These are phyloP conservation scores for Noturus placidus DNA, from an alignment of 2,113 vertebrate genomes.

Conservation along the genomic window DNA sequence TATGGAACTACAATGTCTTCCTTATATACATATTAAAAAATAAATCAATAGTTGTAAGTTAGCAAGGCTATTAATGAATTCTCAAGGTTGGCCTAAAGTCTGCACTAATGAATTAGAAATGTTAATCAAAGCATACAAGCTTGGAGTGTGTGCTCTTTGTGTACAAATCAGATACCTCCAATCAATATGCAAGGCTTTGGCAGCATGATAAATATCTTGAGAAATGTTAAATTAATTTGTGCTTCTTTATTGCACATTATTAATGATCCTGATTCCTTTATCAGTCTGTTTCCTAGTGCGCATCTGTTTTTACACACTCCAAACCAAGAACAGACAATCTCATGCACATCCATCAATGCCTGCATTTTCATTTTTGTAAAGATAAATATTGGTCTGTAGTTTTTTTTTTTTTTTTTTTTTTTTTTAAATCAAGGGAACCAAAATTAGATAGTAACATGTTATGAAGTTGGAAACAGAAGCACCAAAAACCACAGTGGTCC, in stretches of 20 bases:
- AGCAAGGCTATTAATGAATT: conserved; percentile 61
- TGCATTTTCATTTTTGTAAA: conserved; percentile 44
- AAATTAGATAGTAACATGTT: neutral
- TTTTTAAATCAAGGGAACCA: neutral
- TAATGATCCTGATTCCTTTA: neutral
- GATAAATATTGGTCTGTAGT: neutral
- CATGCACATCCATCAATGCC: conserved; percentile 54
- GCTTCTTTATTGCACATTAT: conserved; percentile 34
- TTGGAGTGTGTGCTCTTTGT: neutral
- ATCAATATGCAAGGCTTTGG: conserved; percentile 52
- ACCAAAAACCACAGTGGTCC: too few relatives aligned
- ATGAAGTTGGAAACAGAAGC: too few relatives aligned
- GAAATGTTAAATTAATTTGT: conserved; percentile 18
- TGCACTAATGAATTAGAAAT: conserved; percentile 65
- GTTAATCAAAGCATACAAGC: conserved; percentile 58
- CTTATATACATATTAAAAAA: conserved; percentile 26
- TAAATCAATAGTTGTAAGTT: conserved; percentile 62
- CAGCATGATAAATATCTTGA: conserved; percentile 35
- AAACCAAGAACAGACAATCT: conserved; percentile 16
- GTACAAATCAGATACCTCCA: conserved; percentile 58
- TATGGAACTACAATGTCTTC: neutral
- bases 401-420: too few relatives aligned
- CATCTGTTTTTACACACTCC: conserved; percentile 1
- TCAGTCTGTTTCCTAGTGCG: neutral
- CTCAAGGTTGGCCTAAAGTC: conserved; percentile 66